Evolutionary conservation across 2,888 invertebrate genomes (phyloP).

Genomic region (Lasioglossum calceatum): DNA sequence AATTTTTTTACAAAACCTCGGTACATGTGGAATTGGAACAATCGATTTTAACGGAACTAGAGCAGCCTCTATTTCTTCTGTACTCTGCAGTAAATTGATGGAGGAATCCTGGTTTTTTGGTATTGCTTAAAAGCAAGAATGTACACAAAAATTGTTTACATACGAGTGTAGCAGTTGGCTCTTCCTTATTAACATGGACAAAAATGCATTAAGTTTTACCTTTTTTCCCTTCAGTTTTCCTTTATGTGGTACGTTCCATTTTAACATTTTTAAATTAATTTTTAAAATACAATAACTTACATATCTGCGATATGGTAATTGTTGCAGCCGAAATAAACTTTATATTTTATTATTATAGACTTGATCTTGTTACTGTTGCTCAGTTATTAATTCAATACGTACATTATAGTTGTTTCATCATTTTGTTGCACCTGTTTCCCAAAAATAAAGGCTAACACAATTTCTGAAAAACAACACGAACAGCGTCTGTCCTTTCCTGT

Average conservation of each 20-base stretch:
- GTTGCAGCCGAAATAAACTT: background rate
- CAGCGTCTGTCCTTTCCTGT: background rate
- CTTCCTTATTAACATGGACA: background rate
- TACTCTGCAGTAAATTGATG: background rate
- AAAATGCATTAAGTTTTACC: background rate
- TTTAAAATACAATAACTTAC: background rate
- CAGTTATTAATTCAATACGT: background rate
- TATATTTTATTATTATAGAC: background rate
- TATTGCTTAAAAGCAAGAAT: background rate
- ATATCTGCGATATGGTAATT: background rate
- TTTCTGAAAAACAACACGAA: background rate
- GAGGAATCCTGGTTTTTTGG: background rate
- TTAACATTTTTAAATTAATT: background rate
- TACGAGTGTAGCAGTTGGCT: background rate
- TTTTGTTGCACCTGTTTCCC: background rate
- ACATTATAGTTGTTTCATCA: background rate
- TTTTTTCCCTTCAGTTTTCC: background rate
- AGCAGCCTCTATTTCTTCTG: background rate
- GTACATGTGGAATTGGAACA: background rate
- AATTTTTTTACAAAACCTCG: background rate
- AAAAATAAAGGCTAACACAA: background rate
- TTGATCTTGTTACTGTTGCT: background rate
- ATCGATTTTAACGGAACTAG: background rate
- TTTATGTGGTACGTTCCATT: background rate
- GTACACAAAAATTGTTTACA: background rate